Conservation (phyloP, 1,140 invertebrate species). For the Palaemon carinicauda region DNA sequence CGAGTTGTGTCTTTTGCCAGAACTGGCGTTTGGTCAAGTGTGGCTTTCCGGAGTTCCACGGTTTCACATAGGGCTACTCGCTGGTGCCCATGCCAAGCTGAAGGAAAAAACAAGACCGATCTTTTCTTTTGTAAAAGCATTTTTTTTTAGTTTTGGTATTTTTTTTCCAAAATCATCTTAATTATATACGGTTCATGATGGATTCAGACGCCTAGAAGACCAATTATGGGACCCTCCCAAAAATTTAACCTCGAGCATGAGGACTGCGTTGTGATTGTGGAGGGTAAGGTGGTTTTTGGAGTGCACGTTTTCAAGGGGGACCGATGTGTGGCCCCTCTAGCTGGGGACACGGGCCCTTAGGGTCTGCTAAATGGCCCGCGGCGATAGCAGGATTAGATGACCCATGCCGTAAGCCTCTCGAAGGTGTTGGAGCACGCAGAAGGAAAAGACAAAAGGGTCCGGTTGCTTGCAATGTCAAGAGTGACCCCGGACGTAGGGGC, state of each 20-base stretch:
- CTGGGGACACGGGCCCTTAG: conserved; percentile 33
- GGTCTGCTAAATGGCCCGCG: conserved; percentile 20
- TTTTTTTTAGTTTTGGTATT: neutral
- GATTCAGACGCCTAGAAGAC: conserved; percentile 16
- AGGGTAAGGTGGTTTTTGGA: conserved; percentile 23
- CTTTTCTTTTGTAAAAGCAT: neutral
- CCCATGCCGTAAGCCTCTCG: neutral
- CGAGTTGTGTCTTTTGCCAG: neutral
- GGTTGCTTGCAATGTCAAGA: neutral
- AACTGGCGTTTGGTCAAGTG: neutral
- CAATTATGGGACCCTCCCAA: conserved; percentile 32
- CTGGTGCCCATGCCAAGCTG: too few relatives aligned
- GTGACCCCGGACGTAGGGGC: neutral
- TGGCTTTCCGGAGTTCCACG: neutral
- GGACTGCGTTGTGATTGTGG: conserved; percentile 26
- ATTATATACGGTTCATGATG: neutral
- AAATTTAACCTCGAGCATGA: conserved; percentile 32
- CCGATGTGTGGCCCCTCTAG: conserved; percentile 33
- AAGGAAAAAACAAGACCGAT: too few relatives aligned
- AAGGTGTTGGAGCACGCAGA: neutral
- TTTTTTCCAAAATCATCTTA: neutral
- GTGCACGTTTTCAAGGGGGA: conserved; percentile 13
- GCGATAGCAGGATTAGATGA: neutral
- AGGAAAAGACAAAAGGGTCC: neutral
- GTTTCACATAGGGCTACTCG: neutral